Evolutionary conservation across 1,140 invertebrate genomes (phyloP).

Genomic region (Rhyzopertha dominica): DNA sequence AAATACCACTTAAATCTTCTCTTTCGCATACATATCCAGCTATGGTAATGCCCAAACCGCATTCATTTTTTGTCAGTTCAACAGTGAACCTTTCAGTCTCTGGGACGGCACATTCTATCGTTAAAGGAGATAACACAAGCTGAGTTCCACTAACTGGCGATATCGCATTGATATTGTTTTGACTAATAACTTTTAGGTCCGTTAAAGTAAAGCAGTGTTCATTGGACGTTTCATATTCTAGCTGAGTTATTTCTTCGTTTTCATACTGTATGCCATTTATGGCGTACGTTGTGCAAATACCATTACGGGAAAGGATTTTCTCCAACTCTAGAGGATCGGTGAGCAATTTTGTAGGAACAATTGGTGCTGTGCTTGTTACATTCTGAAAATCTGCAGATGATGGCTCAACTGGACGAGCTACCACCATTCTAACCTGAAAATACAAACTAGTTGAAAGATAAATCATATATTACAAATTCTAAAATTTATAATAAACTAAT

Average conservation of each 20-base stretch:
- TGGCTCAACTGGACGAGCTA: constrained; percentile 79
- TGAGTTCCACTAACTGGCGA: constrained; percentile 48
- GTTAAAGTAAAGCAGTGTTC: no score
- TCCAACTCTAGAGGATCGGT: constrained; percentile 78
- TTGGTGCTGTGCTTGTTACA: constrained; percentile 59
- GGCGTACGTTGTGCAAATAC: no score
- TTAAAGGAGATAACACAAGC: constrained; percentile 44
- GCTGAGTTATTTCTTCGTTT: no score
- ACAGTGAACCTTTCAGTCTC: constrained; percentile 55
- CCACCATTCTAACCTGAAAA: constrained; percentile 72
- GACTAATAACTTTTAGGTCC: constrained; percentile 31
- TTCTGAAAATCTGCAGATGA: constrained; percentile 59
- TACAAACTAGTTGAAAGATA: no score
- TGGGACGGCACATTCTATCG: constrained; percentile 38
- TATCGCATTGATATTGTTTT: constrained; percentile 38
- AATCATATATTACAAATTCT: no score
- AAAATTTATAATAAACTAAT: no score
- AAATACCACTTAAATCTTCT: constrained; percentile 90
- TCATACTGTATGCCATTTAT: no score
- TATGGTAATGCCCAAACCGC: constrained; percentile 62
- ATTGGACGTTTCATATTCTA: no score
- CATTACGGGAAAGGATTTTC: constrained; percentile 66
- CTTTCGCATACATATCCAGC: constrained; percentile 66
- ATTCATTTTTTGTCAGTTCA: constrained; percentile 60
- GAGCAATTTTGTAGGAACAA: constrained; percentile 77